These are phyloP conservation scores for Trichogramma pretiosum DNA, from an alignment of 1,140 invertebrate genomes.

Conservation along the genomic window DNA sequence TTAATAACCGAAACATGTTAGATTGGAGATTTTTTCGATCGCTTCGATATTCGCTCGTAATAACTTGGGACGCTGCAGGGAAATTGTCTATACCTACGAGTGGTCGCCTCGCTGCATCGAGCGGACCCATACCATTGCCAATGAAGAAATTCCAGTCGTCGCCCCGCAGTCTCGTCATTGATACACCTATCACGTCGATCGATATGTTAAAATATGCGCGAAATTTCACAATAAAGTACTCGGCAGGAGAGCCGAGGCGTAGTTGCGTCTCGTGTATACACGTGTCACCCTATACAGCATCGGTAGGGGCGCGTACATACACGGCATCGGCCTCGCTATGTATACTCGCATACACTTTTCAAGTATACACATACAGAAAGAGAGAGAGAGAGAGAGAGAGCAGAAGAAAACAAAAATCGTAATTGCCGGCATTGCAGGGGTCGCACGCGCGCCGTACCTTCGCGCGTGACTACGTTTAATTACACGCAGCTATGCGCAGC, in stretches of 20 bases:
- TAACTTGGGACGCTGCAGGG: too few relatives aligned
- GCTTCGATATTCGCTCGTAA: too few relatives aligned
- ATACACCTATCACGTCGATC: background rate
- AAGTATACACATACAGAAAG: background rate
- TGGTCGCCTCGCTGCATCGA: too few relatives aligned
- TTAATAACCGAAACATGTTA: too few relatives aligned
- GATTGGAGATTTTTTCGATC: too few relatives aligned
- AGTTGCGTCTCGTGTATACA: slow-evolving; percentile 4
- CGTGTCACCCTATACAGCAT: slow-evolving; percentile 10
- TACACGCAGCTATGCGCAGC: too few relatives aligned
- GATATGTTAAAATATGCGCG: slow-evolving; percentile 12
- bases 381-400: slow-evolving; percentile 14
- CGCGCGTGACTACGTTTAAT: too few relatives aligned
- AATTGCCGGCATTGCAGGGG: too few relatives aligned
- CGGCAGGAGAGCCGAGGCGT: slow-evolving; percentile 18
- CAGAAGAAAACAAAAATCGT: background rate
- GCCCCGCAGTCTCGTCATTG: too few relatives aligned
- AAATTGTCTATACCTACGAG: too few relatives aligned
- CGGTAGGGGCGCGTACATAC: slow-evolving; percentile 19
- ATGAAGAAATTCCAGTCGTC: background rate
- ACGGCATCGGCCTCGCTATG: slow-evolving; percentile 26
- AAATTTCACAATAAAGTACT: slow-evolving; percentile 16
- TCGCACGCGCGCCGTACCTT: too few relatives aligned
- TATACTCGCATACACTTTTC: slow-evolving; percentile 5
- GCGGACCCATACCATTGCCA: background rate